phyloP scores from a whole-genome alignment of 2,888 invertebrate species.

The Microplitis manilae region DNA sequence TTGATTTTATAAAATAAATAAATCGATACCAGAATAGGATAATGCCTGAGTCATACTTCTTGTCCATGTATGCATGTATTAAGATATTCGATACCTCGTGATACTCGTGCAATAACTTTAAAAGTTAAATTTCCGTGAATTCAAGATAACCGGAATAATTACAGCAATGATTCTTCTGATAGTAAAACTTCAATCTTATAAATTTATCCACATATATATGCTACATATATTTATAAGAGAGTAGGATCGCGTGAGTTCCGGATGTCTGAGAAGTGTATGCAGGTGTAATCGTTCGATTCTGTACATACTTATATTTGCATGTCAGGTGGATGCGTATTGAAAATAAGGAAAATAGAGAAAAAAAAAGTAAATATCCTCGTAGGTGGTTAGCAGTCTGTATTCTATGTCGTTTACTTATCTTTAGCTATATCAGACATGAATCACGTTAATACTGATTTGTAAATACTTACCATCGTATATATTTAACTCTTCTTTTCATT shows the following conservation, averaged over 20 bases:
- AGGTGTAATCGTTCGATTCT: conserved; percentile 17
- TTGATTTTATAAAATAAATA: neutral
- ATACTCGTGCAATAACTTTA: conserved; percentile 12
- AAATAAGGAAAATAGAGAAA: neutral
- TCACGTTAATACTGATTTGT: neutral
- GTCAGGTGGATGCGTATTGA: neutral
- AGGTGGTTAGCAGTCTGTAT: neutral
- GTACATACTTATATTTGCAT: neutral
- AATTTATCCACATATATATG: neutral
- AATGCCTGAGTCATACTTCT: neutral
- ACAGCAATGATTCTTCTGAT: conserved; percentile 29
- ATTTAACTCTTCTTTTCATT: no score
- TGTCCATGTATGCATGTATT: conserved; percentile 10
- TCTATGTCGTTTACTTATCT: neutral
- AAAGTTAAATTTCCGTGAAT: conserved; percentile 25
- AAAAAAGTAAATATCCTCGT: neutral
- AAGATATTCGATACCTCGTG: conserved; percentile 27
- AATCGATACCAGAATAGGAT: neutral
- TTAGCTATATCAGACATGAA: neutral
- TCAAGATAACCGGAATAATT: conserved; percentile 27
- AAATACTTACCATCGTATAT: neutral
- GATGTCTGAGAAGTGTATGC: conserved; percentile 6
- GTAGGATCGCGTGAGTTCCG: conserved; percentile 25
- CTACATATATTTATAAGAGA: neutral
- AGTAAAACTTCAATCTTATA: conserved; percentile 11